Base-by-base conservation (phyloP, 2,888 invertebrate genomes). In the Philonicus albiceps region DNA sequence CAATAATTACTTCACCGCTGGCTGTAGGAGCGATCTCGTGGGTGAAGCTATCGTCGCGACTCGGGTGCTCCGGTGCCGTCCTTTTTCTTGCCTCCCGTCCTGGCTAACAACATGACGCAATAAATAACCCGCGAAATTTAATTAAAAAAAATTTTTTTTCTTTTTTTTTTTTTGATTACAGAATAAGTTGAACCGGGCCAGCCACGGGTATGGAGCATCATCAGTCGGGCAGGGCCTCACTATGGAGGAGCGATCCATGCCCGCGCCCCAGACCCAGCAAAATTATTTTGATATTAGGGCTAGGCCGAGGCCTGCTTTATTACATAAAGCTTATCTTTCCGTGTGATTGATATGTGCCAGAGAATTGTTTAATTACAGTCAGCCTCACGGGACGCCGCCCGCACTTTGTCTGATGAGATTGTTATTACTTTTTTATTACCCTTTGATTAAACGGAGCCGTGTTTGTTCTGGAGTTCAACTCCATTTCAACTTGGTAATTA, bases 101-200 rank as follows among this genome's bases (percentile, higher is more conserved):
- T 43, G 75, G 85, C 85, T 85, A 85, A 85, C 85, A 75, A 75
- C 85, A 85, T 53, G 85, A 85, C 85, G 85, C 89, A 89, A 89
- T 89, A 89, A 89, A 89, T 89, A 89, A 89, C 89, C 89, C 89
- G 89, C 89, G 89, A 89, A 89, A 89, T 89, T 89, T 89, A 89
- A 89, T 89, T 89, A 89, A 89, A 89, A 89, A 88, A 88, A 88
- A 11, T 88, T 89, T 88, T 88, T 88, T 88, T 88, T 88, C n/a
- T n/a, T n/a, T n/a, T n/a, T 37, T 88, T 89, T 88, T 88, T 88
- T 88, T 88, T 88, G 85, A 85, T 85, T 85, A 85, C 85, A 75
- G 53, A 75, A 85, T 85, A 85, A 85, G 85, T 85, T 74, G 75
- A 40, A 40, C 85, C 85, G 16, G 53, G 30, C 85, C 55, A 30